Evolutionary conservation across 2,113 vertebrate species (phyloP).

Genomic region (Spea multiplicata): DNA sequence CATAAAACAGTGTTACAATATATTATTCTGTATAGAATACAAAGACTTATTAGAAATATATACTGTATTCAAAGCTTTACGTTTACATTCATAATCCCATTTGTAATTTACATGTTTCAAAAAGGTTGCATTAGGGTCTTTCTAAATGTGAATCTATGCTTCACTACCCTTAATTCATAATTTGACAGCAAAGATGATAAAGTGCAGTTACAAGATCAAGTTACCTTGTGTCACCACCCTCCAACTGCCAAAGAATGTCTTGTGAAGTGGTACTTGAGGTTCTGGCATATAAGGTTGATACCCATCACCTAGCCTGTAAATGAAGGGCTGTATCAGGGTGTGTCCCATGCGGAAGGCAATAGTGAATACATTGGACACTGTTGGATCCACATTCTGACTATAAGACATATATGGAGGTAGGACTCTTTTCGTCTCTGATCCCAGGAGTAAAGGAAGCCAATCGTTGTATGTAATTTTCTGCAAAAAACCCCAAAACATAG

Average conservation of each 20-base stretch:
- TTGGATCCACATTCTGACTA: constrained; percentile 69
- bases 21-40: too few species aligned
- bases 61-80: too few species aligned
- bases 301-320: constrained; percentile 63
- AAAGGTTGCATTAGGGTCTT: too few species aligned
- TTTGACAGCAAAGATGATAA: too few species aligned
- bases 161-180: too few species aligned
- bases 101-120: too few species aligned
- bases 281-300: constrained; percentile 59
- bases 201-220: not conserved
- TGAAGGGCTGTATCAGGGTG: constrained; percentile 70
- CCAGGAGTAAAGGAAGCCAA: constrained; percentile 76
- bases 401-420: constrained; percentile 69
- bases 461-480: constrained; percentile 83
- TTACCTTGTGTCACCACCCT: constrained; percentile 77
- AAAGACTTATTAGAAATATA: too few species aligned
- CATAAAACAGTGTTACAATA: too few species aligned
- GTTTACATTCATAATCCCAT: too few species aligned
- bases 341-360: constrained; percentile 84
- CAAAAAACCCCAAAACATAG: too few species aligned
- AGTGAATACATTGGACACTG: constrained; percentile 80
- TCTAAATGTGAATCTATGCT: too few species aligned
- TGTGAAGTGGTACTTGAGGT: constrained; percentile 66
- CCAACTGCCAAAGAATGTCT: constrained; percentile 78
- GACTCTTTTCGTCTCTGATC: constrained; percentile 3